Percentiles rank a stretch among this genome's conserved stretches.
phyloP scores from a whole-genome alignment of 2,888 invertebrate species.

The Ophraella communa region DNA sequence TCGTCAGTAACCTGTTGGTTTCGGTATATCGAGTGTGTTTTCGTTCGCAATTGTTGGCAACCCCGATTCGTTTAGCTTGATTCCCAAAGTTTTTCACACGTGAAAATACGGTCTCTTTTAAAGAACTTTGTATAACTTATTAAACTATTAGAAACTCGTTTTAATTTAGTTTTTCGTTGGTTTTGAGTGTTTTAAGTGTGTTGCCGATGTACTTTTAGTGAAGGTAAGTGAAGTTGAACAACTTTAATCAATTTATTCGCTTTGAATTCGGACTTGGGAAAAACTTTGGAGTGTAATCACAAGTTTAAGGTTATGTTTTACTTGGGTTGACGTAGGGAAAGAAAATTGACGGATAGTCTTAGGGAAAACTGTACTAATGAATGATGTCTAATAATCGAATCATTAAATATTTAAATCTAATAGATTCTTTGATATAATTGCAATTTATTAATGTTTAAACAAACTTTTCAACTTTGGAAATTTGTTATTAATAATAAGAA shows the following conservation, averaged over 20 bases:
- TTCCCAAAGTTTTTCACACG: conserved; percentile 54
- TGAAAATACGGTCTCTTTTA: conserved; percentile 51
- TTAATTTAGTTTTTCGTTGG: conserved; percentile 29
- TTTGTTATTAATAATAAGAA: too few relatives aligned
- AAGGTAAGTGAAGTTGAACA: conserved; percentile 42
- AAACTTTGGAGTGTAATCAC: conserved; percentile 47
- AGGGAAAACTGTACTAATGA: background rate
- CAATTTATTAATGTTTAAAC: too few relatives aligned
- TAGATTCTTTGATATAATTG: too few relatives aligned
- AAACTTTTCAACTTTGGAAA: too few relatives aligned
- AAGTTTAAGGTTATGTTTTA: conserved; percentile 47
- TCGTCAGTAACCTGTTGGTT: conserved; percentile 6
- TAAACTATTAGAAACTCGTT: conserved; percentile 45
- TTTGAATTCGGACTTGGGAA: conserved; percentile 44
- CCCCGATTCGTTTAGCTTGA: conserved; percentile 14
- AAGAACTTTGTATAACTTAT: conserved; percentile 53
- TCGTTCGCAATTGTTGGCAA: conserved; percentile 13
- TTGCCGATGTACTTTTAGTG: conserved; percentile 12
- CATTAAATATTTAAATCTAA: too few relatives aligned
- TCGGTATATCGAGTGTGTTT: background rate
- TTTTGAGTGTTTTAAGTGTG: conserved; percentile 18
- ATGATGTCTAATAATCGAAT: too few relatives aligned
- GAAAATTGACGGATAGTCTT: conserved; percentile 8
- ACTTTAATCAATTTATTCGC: conserved; percentile 29
- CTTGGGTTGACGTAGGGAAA: conserved; percentile 32